These are phyloP conservation scores for Lordiphosa fenestrarum DNA, from an alignment of 2,888 invertebrate genomes.

Conservation along the genomic window DNA sequence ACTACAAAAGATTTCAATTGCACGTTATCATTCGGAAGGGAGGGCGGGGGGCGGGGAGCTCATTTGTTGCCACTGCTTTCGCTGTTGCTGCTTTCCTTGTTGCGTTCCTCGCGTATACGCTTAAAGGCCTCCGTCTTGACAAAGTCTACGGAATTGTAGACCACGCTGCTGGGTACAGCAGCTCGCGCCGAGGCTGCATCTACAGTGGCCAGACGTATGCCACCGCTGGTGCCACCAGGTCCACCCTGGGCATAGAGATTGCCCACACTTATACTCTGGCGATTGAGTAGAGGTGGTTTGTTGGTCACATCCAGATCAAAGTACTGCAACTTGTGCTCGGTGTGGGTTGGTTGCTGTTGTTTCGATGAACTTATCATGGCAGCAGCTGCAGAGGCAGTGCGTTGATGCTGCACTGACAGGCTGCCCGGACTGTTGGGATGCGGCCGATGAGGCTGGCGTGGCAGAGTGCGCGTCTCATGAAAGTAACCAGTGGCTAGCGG, in stretches of 20 bases:
- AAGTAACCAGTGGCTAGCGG: conserved; percentile 42
- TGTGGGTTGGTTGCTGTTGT: conserved; percentile 38
- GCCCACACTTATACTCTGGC: conserved; percentile 74
- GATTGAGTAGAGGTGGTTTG: conserved; percentile 79
- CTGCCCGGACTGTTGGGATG: conserved; percentile 61
- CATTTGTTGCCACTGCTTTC: conserved; percentile 28
- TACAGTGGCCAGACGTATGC: conserved; percentile 61
- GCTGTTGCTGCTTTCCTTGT: conserved; percentile 80
- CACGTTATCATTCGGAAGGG: conserved; percentile 18
- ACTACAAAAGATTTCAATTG: conserved; percentile 38
- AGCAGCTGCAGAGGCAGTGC: conserved; percentile 70
- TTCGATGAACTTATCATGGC: conserved; percentile 50
- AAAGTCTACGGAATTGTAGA: conserved; percentile 96
- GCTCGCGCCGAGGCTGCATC: conserved; percentile 79
- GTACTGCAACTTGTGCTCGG: conserved; percentile 85
- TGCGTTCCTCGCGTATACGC: conserved; percentile 87
- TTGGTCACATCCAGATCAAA: conserved; percentile 88
- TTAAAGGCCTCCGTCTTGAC: conserved; percentile 96
- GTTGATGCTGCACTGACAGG: conserved; percentile 69
- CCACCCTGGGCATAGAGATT: conserved; percentile 66
- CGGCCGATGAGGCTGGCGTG: conserved; percentile 70
- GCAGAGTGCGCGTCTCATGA: conserved; percentile 77
- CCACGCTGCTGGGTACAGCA: conserved; percentile 82
- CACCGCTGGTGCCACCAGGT: conserved; percentile 31
- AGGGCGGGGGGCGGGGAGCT: neutral